Evolutionary conservation across 2,888 invertebrate species (phyloP).

Genomic region (Heliconius sara): DNA sequence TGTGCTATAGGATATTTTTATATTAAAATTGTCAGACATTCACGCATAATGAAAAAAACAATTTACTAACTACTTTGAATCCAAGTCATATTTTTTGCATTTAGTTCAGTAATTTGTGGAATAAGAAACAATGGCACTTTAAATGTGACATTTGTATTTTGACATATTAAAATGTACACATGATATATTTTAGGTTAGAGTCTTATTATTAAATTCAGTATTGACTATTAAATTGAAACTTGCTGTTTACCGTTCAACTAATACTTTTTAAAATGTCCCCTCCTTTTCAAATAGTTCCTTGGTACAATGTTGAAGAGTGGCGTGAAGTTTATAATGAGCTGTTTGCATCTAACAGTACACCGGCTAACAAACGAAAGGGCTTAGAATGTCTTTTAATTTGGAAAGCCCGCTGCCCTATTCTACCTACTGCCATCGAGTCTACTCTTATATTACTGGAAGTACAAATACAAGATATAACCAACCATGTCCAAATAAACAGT

Average conservation of each 20-base stretch:
- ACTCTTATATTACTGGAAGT: conserved; percentile 84
- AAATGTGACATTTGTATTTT: background rate
- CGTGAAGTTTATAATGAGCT: conserved; percentile 74
- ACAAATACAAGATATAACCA: conserved; percentile 65
- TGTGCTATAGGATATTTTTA: no score
- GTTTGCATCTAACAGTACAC: conserved; percentile 62
- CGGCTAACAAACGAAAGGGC: conserved; percentile 66
- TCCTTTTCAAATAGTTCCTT: conserved; percentile 71
- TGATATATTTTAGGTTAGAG: conserved; percentile 9
- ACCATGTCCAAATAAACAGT: conserved; percentile 55
- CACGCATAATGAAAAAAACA: no score
- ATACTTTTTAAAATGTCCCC: conserved; percentile 58
- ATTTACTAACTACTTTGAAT: no score
- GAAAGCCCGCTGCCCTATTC: conserved; percentile 82
- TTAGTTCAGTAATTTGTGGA: no score
- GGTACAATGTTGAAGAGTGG: conserved; percentile 82
- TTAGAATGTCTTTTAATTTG: conserved; percentile 80
- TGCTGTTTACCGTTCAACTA: background rate
- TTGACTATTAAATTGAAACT: background rate
- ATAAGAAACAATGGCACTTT: background rate
- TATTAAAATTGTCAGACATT: no score
- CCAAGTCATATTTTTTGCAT: no score
- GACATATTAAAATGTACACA: conserved; percentile 16
- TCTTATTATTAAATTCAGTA: background rate
- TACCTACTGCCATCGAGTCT: conserved; percentile 86